Conservation (phyloP, 2,113 vertebrate species). For the Triplophysa tibetana region DNA sequence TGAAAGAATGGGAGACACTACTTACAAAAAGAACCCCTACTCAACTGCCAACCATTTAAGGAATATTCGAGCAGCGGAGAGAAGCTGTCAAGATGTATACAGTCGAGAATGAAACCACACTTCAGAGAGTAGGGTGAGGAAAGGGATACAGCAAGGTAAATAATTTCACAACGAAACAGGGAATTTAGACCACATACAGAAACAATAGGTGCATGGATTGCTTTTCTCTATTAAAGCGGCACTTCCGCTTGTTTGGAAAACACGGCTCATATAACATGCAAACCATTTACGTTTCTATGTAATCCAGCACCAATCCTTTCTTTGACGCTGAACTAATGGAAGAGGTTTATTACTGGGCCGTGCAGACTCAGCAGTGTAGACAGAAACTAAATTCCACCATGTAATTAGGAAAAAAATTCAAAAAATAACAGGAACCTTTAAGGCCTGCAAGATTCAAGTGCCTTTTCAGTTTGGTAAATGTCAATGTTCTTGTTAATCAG, state of each 20-base stretch:
- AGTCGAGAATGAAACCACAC: constrained; percentile 4
- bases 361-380: constrained; percentile 54
- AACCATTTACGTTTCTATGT: constrained; percentile 37
- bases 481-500: constrained; percentile 51
- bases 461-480: constrained; percentile 43
- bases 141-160: constrained; percentile 7
- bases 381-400: constrained; percentile 42
- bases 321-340: constrained; percentile 35
- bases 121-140: background rate
- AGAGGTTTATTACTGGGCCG: constrained; percentile 50
- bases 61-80: constrained; percentile 16
- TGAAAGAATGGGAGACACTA: constrained; percentile 40
- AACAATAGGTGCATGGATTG: background rate
- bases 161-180: background rate
- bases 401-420: constrained; percentile 34
- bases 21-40: constrained; percentile 28
- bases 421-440: background rate
- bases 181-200: background rate
- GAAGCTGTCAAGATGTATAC: constrained; percentile 13
- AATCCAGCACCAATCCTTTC: constrained; percentile 28
- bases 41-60: constrained; percentile 39
- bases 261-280: constrained; percentile 36
- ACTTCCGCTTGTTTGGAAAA: background rate
- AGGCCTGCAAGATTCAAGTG: background rate
- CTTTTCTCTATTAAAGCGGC: too few relatives aligned